Evolutionary conservation across 2,113 vertebrate genomes (phyloP).

Genomic region (Toxostoma redivivum): DNA sequence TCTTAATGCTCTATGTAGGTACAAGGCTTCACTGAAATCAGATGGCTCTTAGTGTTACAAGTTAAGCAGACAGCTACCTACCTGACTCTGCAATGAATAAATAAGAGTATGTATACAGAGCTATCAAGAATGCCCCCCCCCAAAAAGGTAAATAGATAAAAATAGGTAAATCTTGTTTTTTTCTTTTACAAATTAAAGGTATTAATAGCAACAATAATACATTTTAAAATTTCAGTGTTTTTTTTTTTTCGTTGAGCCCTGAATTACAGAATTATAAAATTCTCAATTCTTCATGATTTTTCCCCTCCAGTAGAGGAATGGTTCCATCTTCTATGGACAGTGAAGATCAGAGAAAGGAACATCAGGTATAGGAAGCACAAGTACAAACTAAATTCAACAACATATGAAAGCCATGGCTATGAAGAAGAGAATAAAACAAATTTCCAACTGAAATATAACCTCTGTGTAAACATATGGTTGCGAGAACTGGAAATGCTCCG

Average conservation of each 20-base stretch:
- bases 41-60: neutral
- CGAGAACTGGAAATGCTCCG: constrained; percentile 30
- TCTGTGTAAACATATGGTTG: neutral
- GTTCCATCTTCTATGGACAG: neutral
- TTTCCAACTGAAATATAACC: constrained; percentile 24
- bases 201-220: neutral
- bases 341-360: neutral
- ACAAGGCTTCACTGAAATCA: neutral
- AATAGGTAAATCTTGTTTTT: neutral
- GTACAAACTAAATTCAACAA: neutral
- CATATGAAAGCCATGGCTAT: neutral
- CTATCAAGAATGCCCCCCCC: neutral
- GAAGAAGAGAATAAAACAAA: neutral
- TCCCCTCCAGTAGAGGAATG: neutral
- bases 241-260: neutral
- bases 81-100: neutral
- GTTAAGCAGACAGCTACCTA: neutral
- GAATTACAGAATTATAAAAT: neutral
- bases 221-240: neutral
- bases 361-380: neutral
- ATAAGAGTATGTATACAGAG: neutral
- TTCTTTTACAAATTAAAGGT: neutral
- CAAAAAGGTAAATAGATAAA: neutral
- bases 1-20: neutral
- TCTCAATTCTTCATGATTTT: neutral